Evolutionary conservation across 2,888 invertebrate species (phyloP).

Genomic region (Agonopterix arenella): DNA sequence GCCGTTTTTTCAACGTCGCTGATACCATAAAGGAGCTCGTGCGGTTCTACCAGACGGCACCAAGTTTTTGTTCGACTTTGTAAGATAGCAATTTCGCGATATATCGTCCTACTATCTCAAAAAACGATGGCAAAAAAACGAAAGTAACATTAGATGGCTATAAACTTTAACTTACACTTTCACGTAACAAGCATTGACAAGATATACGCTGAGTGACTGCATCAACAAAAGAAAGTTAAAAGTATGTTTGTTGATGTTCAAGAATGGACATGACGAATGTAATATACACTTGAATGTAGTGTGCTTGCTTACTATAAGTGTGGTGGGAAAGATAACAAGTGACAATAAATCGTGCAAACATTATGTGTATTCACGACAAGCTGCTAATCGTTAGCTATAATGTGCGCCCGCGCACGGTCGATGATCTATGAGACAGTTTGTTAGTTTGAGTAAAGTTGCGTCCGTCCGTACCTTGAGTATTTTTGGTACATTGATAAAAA

Average conservation of each 20-base stretch:
- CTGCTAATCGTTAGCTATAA: conserved; percentile 22
- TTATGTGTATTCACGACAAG: conserved; percentile 22
- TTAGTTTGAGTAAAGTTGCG: neutral
- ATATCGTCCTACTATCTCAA: conserved; percentile 14
- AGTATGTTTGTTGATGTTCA: conserved; percentile 15
- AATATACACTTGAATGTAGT: conserved; percentile 19
- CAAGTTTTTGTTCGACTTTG: conserved; percentile 26
- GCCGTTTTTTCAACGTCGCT: conserved; percentile 34
- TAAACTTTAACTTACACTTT: conserved; percentile 31
- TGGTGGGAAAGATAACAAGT: conserved; percentile 22
- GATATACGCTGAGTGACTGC: conserved; percentile 16
- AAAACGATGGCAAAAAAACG: conserved; percentile 26
- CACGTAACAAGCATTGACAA: conserved; percentile 23
- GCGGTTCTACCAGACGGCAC: conserved; percentile 22
- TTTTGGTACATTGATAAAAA: neutral
- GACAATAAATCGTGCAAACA: conserved; percentile 26
- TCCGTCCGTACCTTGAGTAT: neutral
- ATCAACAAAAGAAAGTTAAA: conserved; percentile 23
- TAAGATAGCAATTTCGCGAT: conserved; percentile 25
- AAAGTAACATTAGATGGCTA: conserved; percentile 21
- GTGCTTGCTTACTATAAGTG: conserved; percentile 12
- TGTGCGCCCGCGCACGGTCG: conserved; percentile 12
- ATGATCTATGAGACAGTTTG: conserved; percentile 4
- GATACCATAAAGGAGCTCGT: conserved; percentile 32
- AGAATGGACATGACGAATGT: conserved; percentile 15